phyloP scores from a whole-genome alignment of 1,140 invertebrate species.

The Aphaenogaster rudis region DNA sequence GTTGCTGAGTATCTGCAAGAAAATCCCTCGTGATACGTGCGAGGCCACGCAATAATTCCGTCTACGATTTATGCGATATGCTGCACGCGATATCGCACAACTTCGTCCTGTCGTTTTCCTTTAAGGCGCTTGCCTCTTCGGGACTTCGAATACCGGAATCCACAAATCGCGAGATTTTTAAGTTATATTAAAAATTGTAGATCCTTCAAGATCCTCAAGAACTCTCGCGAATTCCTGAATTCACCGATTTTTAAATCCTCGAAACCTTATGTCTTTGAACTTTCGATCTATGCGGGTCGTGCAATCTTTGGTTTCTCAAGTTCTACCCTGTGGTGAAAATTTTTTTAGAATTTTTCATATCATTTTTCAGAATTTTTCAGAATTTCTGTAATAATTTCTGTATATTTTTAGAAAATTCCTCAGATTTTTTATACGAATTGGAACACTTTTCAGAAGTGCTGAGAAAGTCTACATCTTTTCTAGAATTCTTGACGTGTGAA shows the following conservation, averaged over 20 bases:
- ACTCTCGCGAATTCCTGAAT: not conserved
- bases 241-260: not conserved
- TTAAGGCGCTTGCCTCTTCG: not conserved
- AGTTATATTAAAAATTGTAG: not conserved
- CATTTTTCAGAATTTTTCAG: no score
- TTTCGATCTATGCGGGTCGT: not conserved
- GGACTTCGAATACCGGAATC: not conserved
- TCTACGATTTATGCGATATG: constrained; percentile 37
- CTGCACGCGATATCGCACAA: constrained; percentile 22
- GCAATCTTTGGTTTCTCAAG: not conserved
- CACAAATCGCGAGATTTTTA: not conserved
- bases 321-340: no score
- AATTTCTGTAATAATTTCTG: no score
- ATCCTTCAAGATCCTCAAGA: not conserved
- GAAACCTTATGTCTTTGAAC: not conserved
- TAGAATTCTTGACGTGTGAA: no score
- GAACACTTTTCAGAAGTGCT: no score
- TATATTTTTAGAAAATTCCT: no score
- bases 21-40: constrained; percentile 1
- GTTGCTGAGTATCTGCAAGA: constrained; percentile 83
- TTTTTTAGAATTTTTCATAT: no score
- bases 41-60: not conserved
- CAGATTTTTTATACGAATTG: no score
- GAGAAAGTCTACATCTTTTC: no score
- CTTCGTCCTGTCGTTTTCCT: not conserved